Conservation (phyloP, 2,797 vertebrate genomes). For the Merluccius polli region DNA sequence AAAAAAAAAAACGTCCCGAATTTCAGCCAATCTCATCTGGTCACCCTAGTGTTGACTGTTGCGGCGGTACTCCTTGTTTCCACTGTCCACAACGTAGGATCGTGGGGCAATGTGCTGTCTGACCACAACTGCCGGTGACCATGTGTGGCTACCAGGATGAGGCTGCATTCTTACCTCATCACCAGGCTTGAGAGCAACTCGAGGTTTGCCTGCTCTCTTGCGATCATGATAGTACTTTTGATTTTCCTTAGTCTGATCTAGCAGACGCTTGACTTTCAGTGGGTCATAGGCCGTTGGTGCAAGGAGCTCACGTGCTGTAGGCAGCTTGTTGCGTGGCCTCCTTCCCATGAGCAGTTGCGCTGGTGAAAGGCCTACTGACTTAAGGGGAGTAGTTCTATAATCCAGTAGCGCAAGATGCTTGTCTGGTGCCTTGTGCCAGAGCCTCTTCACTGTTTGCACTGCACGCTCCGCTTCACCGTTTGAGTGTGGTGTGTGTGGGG, state of each 20-base stretch:
- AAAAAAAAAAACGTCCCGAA: no score
- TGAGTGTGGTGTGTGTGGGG: conserved; percentile 11
- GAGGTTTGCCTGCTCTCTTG: conserved; percentile 6
- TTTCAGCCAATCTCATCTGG: no score
- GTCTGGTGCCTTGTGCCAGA: background rate
- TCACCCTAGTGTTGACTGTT: conserved; percentile 13
- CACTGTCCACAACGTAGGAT: conserved; percentile 11
- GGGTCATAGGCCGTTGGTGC: conserved; percentile 6
- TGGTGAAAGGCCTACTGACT: conserved; percentile 23
- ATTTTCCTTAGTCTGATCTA: background rate
- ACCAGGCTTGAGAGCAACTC: background rate
- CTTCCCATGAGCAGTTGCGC: conserved; percentile 29
- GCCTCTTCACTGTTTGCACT: background rate
- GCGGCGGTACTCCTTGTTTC: conserved; percentile 4
- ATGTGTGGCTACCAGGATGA: conserved; percentile 5
- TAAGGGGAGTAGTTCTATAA: conserved; percentile 13
- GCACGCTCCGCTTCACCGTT: conserved; percentile 13
- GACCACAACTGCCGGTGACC: conserved; percentile 9
- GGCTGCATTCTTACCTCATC: conserved; percentile 18
- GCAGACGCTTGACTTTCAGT: conserved; percentile 3
- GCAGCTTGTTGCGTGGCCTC: conserved; percentile 13
- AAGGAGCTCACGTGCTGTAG: conserved; percentile 3
- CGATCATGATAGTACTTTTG: conserved; percentile 1
- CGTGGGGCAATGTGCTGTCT: conserved; percentile 8
- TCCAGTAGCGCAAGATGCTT: conserved; percentile 18